A percentile compares a stretch with the other conserved stretches of the same genome.
phyloP scores from a whole-genome alignment of 2,888 invertebrate genomes.

The Notocelia uddmanniana region DNA sequence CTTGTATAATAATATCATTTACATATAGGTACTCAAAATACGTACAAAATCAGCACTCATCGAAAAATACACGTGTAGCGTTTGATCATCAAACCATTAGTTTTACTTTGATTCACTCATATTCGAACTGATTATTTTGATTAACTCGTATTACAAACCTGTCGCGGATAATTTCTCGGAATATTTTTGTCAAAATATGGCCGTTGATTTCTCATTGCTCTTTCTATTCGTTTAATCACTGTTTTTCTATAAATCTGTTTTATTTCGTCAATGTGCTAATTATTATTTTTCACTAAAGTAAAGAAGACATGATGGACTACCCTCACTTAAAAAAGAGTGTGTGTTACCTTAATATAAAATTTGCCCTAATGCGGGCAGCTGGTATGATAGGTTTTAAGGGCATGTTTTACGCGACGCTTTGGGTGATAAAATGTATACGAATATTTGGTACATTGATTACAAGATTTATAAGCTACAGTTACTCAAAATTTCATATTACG shows the following conservation, averaged over 20 bases:
- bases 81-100: no score
- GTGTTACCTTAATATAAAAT: slow-evolving; percentile 7
- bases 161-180: slow-evolving; percentile 22
- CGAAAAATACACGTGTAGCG: no score
- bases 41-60: no score
- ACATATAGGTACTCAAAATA: no score
- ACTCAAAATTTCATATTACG: no score
- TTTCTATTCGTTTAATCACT: neutral
- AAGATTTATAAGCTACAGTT: no score
- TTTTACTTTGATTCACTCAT: no score
- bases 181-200: slow-evolving; percentile 35
- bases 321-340: slow-evolving; percentile 2
- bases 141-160: slow-evolving; percentile 17
- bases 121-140: neutral
- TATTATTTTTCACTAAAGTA: neutral
- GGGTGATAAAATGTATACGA: no score
- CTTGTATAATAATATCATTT: no score
- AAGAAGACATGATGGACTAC: neutral
- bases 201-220: slow-evolving; percentile 39
- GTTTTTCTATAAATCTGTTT: neutral
- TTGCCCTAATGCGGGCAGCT: neutral
- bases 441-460: no score
- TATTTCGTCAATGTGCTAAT: neutral
- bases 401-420: no score
- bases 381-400: no score